These are phyloP conservation scores for Polydrusus cervinus DNA, from an alignment of 2,888 invertebrate species.

Conservation along the genomic window DNA sequence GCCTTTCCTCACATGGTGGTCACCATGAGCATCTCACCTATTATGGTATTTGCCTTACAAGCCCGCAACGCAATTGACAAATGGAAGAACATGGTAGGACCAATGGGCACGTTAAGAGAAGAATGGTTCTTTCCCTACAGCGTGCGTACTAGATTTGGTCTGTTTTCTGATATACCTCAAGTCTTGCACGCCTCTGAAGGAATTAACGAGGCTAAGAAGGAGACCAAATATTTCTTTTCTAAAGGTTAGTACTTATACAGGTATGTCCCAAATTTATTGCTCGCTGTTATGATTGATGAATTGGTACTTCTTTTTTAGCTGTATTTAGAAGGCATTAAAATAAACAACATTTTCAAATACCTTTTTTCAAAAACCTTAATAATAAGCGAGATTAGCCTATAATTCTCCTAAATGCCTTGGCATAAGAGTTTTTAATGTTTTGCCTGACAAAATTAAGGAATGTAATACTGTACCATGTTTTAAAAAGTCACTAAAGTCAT, in stretches of 20 bases:
- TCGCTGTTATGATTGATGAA: too few relatives aligned
- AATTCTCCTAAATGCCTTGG: too few relatives aligned
- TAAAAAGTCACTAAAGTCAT: too few relatives aligned
- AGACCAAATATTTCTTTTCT: slow-evolving; percentile 93
- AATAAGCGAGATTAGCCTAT: too few relatives aligned
- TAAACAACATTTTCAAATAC: too few relatives aligned
- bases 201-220: slow-evolving; percentile 79
- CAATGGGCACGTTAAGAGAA: slow-evolving; percentile 78
- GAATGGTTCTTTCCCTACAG: slow-evolving; percentile 82
- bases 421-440: too few relatives aligned
- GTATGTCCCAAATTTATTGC: too few relatives aligned
- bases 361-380: too few relatives aligned
- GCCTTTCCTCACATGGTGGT: slow-evolving; percentile 87
- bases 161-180: slow-evolving; percentile 78
- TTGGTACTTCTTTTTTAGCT: too few relatives aligned
- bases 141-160: slow-evolving; percentile 82
- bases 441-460: too few relatives aligned
- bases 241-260: slow-evolving; percentile 74
- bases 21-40: slow-evolving; percentile 85
- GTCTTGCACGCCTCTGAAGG: slow-evolving; percentile 87
- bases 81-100: slow-evolving; percentile 84
- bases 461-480: too few relatives aligned
- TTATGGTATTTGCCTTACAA: slow-evolving; percentile 82
- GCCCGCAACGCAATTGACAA: slow-evolving; percentile 81
- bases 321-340: too few relatives aligned